Percentiles rank a stretch among this genome's conserved stretches.
phyloP scores from a whole-genome alignment of 2,113 vertebrate species.

The Grallaria varia region DNA sequence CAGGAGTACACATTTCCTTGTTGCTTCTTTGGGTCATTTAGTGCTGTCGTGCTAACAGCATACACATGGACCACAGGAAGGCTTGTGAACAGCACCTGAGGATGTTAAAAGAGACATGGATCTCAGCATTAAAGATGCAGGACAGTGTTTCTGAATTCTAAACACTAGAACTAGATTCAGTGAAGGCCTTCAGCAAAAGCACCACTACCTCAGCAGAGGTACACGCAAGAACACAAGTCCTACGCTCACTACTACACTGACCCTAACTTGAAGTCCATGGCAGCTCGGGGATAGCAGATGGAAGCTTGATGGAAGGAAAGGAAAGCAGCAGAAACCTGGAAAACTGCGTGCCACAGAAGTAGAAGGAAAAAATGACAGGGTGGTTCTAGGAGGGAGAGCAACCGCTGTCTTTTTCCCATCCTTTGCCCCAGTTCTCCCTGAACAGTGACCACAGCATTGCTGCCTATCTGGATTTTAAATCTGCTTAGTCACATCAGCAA shows the following conservation, averaged over 20 bases:
- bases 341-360: background rate
- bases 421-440: background rate
- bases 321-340: background rate
- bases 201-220: background rate
- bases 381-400: background rate
- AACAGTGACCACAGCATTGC: background rate
- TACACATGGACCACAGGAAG: conserved; percentile 85
- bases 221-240: fast-evolving
- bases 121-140: background rate
- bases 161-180: background rate
- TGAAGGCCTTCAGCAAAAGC: background rate
- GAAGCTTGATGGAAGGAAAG: background rate
- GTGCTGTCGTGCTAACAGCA: conserved; percentile 69
- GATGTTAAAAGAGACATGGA: background rate
- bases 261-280: background rate
- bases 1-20: conserved; percentile 71
- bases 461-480: background rate
- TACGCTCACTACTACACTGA: background rate
- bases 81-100: conserved; percentile 81
- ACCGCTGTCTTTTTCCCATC: background rate
- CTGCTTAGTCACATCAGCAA: background rate
- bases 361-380: background rate
- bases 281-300: background rate
- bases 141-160: background rate
- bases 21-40: conserved; percentile 55